Evolutionary conservation across 2,113 vertebrate species (phyloP).

Genomic region (Procavia capensis): DNA sequence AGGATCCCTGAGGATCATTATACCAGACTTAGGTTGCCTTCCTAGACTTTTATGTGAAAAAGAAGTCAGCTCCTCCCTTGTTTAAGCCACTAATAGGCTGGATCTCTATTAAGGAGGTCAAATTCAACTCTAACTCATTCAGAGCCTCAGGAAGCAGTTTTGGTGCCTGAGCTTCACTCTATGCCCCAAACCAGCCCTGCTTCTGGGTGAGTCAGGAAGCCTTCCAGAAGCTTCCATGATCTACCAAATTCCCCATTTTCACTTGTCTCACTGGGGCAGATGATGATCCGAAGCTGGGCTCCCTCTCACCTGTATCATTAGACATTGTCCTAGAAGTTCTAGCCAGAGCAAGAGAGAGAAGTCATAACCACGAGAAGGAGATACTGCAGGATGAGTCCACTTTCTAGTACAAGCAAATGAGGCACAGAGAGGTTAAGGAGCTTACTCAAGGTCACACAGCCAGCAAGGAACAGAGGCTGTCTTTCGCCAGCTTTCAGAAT

Average conservation of each 20-base stretch:
- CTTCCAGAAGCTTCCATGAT: background rate
- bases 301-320: background rate
- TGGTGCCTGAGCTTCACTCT: background rate
- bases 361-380: background rate
- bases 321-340: background rate
- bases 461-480: conserved; percentile 17
- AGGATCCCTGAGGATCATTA: background rate
- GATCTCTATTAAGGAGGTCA: background rate
- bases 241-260: background rate
- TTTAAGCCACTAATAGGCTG: background rate
- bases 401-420: background rate
- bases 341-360: background rate
- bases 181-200: background rate
- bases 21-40: background rate
- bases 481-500: too few species aligned
- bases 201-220: background rate
- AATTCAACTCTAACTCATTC: background rate
- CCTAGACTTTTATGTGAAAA: background rate
- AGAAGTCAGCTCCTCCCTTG: background rate
- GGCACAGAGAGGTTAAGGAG: background rate
- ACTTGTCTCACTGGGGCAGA: background rate
- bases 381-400: background rate
- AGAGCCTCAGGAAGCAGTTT: background rate
- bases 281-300: background rate
- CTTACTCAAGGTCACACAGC: background rate